phyloP scores from a whole-genome alignment of 2,113 vertebrate species.

The Cardinalis cardinalis region DNA sequence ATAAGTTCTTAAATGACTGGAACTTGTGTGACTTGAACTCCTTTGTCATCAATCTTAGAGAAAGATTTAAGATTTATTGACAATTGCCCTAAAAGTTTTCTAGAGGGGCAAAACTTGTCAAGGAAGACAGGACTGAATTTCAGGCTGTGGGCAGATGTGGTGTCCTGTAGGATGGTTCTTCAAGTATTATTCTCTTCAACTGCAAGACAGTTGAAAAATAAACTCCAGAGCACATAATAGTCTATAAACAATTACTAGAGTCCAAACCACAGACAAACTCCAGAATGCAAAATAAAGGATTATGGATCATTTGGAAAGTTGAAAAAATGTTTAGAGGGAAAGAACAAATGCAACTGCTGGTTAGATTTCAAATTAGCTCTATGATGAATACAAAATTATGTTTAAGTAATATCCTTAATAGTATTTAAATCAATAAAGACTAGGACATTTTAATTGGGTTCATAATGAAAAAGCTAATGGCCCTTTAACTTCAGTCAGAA shows the following conservation, averaged over 20 bases:
- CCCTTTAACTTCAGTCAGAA: conserved; percentile 22
- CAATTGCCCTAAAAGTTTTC: neutral
- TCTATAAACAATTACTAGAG: neutral
- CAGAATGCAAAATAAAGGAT: neutral
- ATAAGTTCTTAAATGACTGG: neutral
- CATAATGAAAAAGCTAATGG: conserved; percentile 37
- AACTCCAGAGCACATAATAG: neutral
- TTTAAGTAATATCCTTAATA: conserved; percentile 47
- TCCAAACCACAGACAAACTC: neutral
- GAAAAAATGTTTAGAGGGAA: neutral
- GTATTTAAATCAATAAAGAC: conserved; percentile 26
- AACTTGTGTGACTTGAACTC: neutral
- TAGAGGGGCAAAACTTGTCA: neutral
- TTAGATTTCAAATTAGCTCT: conserved; percentile 33
- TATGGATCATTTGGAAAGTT: neutral
- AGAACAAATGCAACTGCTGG: neutral
- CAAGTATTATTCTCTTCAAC: neutral
- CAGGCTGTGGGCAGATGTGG: neutral
- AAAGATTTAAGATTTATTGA: neutral
- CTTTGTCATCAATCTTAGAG: neutral
- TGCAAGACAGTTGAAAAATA: neutral
- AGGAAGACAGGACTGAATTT: neutral
- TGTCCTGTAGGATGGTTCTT: neutral
- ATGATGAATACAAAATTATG: neutral
- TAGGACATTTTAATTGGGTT: conserved; percentile 45